Evolutionary conservation across 2,888 invertebrate species (phyloP), one percentile per base, ranked within the genome.

Genomic region (Lithophane leautieri): DNA sequence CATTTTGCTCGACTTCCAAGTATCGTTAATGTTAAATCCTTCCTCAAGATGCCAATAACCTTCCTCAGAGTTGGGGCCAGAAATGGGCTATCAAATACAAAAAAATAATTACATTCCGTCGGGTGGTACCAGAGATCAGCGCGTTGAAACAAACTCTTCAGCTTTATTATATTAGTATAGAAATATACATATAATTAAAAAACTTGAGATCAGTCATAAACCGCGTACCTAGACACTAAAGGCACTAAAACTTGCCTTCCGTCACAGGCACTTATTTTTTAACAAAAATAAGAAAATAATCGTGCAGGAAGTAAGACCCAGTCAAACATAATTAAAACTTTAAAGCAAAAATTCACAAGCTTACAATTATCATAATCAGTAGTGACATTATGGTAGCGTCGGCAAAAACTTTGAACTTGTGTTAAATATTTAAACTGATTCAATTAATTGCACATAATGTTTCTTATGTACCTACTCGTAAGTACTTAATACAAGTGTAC

Each of bases 281-380:
- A 54, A 3, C 4, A 28, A 66, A 60, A 72, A 63, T 40, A 74
- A 56, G 62, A 70, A 80, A 80, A 69, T 76, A 61, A 71, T 56
- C 54, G 19, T 71, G 19, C 34, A 83, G 83, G 83, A 84, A 84
- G 65, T 76, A 68, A 58, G 40, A 69, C 52, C 61, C 58, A 62
- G 28, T 65, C 56, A 68, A 68, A 69, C 6, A 54, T 76, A 83
- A 84, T 84, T 73, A 78, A 75, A 83, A 73, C 40, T 67, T 73
- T 12, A 73, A 68, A 67, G 60, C 70, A 76, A 44, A 78, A 74
- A 76, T 82, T 84, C 78, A 40, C 70, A 83, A 79, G 63, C 72
- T 60, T 73, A 75, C 19, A 69, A 73, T 75, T 70, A 77, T 63
- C 61, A 67, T 81, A 66, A 56, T 61, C 54, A 70, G 71, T 65